These are phyloP conservation scores for Drosophila virilis DNA, from an alignment of 1,140 invertebrate genomes.

Conservation along the genomic window DNA sequence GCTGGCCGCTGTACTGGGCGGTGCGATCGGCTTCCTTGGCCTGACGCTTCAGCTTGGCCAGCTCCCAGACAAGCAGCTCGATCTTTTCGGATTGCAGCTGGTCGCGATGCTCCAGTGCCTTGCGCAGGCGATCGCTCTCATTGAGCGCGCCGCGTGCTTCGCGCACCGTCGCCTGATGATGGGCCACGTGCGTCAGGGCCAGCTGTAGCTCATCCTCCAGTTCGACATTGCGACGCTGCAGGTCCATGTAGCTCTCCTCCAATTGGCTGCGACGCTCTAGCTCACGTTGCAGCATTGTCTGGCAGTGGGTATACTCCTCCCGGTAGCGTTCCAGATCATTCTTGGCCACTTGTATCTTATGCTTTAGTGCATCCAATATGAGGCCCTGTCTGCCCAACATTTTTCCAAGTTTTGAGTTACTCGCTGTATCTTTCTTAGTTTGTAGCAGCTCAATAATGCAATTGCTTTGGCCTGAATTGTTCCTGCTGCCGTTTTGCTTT, in stretches of 20 bases:
- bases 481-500: not conserved
- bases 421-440: not conserved
- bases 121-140: not conserved
- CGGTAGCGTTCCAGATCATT: constrained; percentile 9
- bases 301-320: constrained; percentile 14
- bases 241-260: not conserved
- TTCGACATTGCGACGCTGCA: constrained; percentile 12
- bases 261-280: not conserved
- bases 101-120: constrained; percentile 7
- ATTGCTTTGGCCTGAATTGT: not conserved
- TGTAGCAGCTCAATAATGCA: too few relatives aligned
- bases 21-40: constrained; percentile 14
- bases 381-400: constrained; percentile 7
- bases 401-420: not conserved
- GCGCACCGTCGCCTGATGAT: not conserved
- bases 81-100: constrained; percentile 20
- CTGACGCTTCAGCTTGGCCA: not conserved
- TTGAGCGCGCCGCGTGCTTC: not conserved
- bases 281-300: not conserved
- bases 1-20: constrained; percentile 3
- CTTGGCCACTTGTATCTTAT: constrained; percentile 17
- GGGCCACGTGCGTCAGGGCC: not conserved
- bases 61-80: constrained; percentile 10
- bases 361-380: constrained; percentile 15
- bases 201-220: not conserved